Evolutionary conservation across 2,113 vertebrate species (phyloP).

Genomic region (Salvelinus sp.): DNA sequence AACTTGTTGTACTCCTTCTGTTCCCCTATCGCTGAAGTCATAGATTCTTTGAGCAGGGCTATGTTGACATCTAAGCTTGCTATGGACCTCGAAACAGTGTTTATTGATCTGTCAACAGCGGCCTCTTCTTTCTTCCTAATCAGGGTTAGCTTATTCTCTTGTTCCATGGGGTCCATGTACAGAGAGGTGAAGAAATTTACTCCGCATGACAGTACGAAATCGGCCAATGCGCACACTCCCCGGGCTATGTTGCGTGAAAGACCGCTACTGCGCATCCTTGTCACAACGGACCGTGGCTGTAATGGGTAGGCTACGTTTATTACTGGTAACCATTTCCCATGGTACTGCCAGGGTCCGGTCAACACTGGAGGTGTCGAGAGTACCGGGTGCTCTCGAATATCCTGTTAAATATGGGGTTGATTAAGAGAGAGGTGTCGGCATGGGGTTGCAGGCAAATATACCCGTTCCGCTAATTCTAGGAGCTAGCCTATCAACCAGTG

Average conservation of each 20-base stretch:
- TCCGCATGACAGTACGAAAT: background rate
- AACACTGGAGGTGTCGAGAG: too few relatives aligned
- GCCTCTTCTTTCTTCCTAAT: background rate
- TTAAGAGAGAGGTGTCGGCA: fast-evolving
- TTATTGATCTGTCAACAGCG: background rate
- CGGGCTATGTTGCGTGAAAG: background rate
- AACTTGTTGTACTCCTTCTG: background rate
- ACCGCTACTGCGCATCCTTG: background rate
- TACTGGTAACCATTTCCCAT: too few relatives aligned
- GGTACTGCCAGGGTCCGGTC: fast-evolving
- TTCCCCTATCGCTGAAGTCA: background rate
- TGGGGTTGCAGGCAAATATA: background rate
- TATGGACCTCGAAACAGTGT: background rate
- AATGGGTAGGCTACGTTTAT: too few relatives aligned
- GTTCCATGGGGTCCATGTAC: background rate
- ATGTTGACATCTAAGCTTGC: background rate
- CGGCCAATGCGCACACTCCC: background rate
- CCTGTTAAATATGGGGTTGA: too few relatives aligned
- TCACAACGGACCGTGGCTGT: fast-evolving
- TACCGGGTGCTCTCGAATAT: too few relatives aligned
- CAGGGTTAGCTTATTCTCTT: background rate
- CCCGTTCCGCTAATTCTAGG: background rate
- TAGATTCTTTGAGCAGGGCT: background rate
- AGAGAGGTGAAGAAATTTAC: background rate
- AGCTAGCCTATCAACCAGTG: background rate